Evolutionary conservation across 2,797 vertebrate genomes (phyloP).

Genomic region (Pelochelys cantorii): DNA sequence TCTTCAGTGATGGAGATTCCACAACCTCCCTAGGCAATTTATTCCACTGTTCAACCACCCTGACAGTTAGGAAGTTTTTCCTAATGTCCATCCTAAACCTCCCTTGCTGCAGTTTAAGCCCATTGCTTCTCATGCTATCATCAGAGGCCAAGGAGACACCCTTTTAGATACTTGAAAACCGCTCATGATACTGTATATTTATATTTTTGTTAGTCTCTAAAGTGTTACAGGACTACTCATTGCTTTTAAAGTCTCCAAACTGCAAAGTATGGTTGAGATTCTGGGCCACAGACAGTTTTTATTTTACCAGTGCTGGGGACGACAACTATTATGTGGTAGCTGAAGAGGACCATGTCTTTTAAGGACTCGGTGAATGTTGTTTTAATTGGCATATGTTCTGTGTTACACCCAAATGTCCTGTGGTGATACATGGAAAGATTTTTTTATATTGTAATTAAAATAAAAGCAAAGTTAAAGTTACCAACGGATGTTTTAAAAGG

Average conservation of each 20-base stretch:
- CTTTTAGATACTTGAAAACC: no score
- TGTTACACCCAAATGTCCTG: background rate
- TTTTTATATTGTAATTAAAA: background rate
- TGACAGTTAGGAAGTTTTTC: no score
- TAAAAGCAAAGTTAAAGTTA: background rate
- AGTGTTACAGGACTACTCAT: no score
- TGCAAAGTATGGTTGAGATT: background rate
- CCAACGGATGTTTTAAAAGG: background rate
- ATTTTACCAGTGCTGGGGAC: background rate
- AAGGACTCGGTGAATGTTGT: background rate
- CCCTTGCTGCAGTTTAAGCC: no score
- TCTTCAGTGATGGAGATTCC: no score
- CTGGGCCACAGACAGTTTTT: background rate
- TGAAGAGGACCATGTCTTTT: background rate
- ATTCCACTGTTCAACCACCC: no score
- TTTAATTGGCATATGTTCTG: background rate
- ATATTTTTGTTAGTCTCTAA: no score
- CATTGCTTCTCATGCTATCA: no score
- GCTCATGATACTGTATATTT: no score
- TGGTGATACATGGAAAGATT: background rate
- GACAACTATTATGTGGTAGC: background rate
- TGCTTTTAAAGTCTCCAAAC: background rate
- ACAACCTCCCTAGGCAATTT: no score
- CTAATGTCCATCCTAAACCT: no score
- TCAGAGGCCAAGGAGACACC: no score